phyloP scores from a whole-genome alignment of 2,888 invertebrate species.

The Brachylomia viminalis region DNA sequence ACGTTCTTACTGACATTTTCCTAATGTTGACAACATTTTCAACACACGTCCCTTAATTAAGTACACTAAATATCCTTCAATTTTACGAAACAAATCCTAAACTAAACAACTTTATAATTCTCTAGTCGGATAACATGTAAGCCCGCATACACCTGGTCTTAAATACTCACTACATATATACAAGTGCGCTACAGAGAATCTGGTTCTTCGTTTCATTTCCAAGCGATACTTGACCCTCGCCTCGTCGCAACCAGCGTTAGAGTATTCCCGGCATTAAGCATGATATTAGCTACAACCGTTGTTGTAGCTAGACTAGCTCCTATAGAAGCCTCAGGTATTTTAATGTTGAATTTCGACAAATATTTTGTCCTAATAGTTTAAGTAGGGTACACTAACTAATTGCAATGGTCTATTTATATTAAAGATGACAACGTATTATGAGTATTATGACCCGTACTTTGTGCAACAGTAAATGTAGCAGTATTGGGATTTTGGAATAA shows the following conservation, averaged over 20 bases:
- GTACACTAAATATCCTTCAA: background rate
- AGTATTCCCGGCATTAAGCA: slow-evolving; percentile 31
- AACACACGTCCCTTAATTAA: background rate
- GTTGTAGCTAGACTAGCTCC: slow-evolving; percentile 37
- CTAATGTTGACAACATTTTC: background rate
- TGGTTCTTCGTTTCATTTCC: slow-evolving; percentile 37
- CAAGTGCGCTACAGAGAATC: slow-evolving; percentile 19
- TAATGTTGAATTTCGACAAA: slow-evolving; percentile 8
- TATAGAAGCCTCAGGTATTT: background rate
- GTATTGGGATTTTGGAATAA: background rate
- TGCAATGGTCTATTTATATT: background rate
- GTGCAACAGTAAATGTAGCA: background rate
- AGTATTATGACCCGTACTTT: background rate
- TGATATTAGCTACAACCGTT: slow-evolving; percentile 32
- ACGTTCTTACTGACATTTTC: background rate
- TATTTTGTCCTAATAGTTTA: slow-evolving; percentile 11
- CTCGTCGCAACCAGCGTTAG: slow-evolving; percentile 9
- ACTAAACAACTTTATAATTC: background rate
- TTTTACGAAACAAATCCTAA: background rate
- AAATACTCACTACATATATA: slow-evolving; percentile 18
- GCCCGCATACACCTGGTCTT: slow-evolving; percentile 7
- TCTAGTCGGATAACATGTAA: background rate
- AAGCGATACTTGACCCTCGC: slow-evolving; percentile 32
- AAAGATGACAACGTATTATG: background rate
- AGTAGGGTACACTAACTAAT: background rate